Base-by-base conservation (phyloP, 2,888 invertebrate genomes). In the Enoplolaimus lenunculus region DNA sequence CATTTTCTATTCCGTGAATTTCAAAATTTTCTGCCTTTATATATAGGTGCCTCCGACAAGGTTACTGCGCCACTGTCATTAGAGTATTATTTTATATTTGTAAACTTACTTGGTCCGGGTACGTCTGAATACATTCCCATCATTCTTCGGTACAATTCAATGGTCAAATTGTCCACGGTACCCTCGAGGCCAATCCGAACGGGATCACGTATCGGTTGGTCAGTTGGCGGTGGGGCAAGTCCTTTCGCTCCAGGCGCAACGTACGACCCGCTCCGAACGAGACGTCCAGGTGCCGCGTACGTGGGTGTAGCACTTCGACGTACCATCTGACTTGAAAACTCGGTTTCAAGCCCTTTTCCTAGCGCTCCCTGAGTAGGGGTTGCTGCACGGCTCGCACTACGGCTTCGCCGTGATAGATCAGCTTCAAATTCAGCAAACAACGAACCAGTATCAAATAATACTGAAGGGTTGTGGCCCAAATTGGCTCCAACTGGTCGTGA, bases 141-240 rank as follows among this genome's bases (percentile, higher is more conserved):
- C 76, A 94, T 90, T 66, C 91, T 90, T 81, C 91, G 89, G 2
- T 93, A 90, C 70, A 93, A 85, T 71, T 93, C 85, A 83, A 91
- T 88, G 30, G 93, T 93, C 67, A 94, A 84, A 69, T 88, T 89
- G 82, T 93, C 93, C 21, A 93, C 92, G 83, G 91, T 90, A 74
- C 87, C 87, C 81, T 90, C 90, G 78, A 89, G 89, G 16, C 86
- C 76, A 75, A 74, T 59, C 74, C 74, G 68, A 29, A 60, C 70
- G 29, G 70, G 71, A 29, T 13, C 16, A n/a, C 70, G 65, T 28
- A 70, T 57, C 1, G 70, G 70, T 35, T 70, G 70, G 29, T 70
- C 70, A 1, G 70, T 62, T 3, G 70, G 70, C 7, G 70, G 34
- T n/a, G 70, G 70, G 2, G 64, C 70, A 7, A 70, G 66, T 2